phyloP scores from a whole-genome alignment of 2,888 invertebrate species.

The Hermaeophaga mercurialis region DNA sequence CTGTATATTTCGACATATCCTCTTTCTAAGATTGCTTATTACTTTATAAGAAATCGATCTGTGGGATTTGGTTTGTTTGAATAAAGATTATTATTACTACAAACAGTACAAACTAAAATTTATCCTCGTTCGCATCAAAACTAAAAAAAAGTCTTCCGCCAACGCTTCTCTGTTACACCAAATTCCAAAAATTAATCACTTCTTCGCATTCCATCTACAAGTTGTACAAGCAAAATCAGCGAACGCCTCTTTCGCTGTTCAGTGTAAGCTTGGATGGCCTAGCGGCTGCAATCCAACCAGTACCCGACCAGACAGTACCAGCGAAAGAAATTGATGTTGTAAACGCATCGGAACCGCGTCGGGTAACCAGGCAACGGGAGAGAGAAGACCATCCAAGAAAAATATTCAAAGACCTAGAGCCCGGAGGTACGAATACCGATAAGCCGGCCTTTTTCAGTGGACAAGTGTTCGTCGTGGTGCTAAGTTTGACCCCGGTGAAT shows the following conservation, averaged over 20 bases:
- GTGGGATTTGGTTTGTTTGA: no score
- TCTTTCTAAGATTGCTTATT: no score
- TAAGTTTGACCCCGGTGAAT: constrained; percentile 9
- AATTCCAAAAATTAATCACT: constrained; percentile 19
- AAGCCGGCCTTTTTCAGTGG: constrained; percentile 17
- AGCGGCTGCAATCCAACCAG: not conserved
- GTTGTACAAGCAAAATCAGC: constrained; percentile 18
- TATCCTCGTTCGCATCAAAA: not conserved
- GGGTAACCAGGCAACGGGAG: constrained; percentile 22
- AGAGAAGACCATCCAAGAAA: constrained; percentile 16
- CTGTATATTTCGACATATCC: no score
- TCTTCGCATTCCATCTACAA: constrained; percentile 20
- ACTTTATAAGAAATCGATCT: no score
- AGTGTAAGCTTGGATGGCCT: no score
- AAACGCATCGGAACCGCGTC: not conserved
- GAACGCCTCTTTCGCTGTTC: constrained; percentile 11
- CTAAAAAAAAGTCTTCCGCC: not conserved
- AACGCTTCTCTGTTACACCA: constrained; percentile 5
- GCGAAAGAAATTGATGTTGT: not conserved
- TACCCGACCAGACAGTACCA: constrained; percentile 1
- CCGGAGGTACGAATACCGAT: constrained; percentile 33
- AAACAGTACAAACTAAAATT: no score
- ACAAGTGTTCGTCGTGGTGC: constrained; percentile 3
- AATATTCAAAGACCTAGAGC: constrained; percentile 39
- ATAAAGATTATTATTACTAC: no score